Evolutionary conservation across 2,888 invertebrate species (phyloP).

Genomic region (Folsomia candida): DNA sequence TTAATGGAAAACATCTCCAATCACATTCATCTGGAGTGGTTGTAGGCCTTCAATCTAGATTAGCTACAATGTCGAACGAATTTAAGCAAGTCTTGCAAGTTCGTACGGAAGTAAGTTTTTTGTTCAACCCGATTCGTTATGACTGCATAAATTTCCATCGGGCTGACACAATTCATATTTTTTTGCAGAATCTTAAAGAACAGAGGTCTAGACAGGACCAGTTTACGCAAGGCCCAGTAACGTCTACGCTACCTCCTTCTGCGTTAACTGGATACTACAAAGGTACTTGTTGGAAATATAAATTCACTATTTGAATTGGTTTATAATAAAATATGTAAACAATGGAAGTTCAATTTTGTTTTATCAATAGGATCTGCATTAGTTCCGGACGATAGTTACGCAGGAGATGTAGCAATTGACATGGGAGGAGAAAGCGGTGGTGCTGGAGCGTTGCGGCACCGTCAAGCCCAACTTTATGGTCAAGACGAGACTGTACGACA

Average conservation of each 20-base stretch:
- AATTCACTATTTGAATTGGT: slow-evolving; percentile 6
- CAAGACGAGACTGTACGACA: slow-evolving; percentile 75
- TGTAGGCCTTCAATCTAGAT: slow-evolving; percentile 83
- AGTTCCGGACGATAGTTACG: slow-evolving; percentile 53
- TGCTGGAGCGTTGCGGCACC: slow-evolving; percentile 53
- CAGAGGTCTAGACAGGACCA: slow-evolving; percentile 92
- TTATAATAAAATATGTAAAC: background rate
- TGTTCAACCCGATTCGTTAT: too few species aligned
- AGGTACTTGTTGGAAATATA: slow-evolving; percentile 50
- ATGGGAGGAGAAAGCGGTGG: slow-evolving; percentile 64
- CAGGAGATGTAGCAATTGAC: slow-evolving; percentile 74
- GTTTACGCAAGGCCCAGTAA: slow-evolving; percentile 70
- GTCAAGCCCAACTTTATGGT: slow-evolving; percentile 68
- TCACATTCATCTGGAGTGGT: slow-evolving; percentile 92
- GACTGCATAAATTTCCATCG: background rate
- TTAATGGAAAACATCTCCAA: slow-evolving; percentile 71
- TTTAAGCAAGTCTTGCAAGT: slow-evolving; percentile 98
- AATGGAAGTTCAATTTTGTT: too few species aligned
- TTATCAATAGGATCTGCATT: slow-evolving; percentile 56
- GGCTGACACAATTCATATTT: background rate
- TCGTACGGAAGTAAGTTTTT: slow-evolving; percentile 79
- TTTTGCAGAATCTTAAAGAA: slow-evolving; percentile 78
- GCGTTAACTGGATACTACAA: slow-evolving; percentile 58
- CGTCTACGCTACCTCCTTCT: slow-evolving; percentile 64
- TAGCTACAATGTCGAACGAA: slow-evolving; percentile 95